Base-by-base conservation (phyloP, 2,797 vertebrate species). In the Sebastes goodei region DNA sequence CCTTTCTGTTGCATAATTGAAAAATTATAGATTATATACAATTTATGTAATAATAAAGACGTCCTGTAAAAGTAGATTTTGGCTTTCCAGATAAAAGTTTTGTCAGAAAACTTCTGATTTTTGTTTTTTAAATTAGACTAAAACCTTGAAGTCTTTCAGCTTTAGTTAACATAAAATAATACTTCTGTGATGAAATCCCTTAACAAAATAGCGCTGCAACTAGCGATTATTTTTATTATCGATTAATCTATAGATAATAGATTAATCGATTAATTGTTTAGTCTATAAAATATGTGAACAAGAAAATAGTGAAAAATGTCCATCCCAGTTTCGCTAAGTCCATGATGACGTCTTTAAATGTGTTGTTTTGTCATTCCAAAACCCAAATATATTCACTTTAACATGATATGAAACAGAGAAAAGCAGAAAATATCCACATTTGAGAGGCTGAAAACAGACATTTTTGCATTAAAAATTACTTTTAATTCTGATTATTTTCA, bases 221-320 rank as follows among this genome's bases (percentile, higher is more conserved):
- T 46, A 0, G 0, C 3, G 0, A 7, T 46, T 46, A 46, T 0
- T 52, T 52, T 20, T 2, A 52, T n/a, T 52, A 9, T 49, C 9
- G 0, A 20, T n/a, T 52, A 9, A 6, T 52, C 20, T n/a, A 20
- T 10, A n/a, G 15, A 46, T 46, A 7, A 46, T 46, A 17, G 14
- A 46, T 46, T 46, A 17, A 17, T 46, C 3, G 7, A 46, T 46
- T 46, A 17, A 42, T 42, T 15, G 14, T 42, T 42, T 15, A 15
- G 6, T 42, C 0, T 0, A 42, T 42, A 42, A 42, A 42, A 15
- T 46, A 0, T 17, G 42, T 46, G 42, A 46, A 46, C 6, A 17
- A 46, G 15, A 46, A 46, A 46, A 46, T 17, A 46, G 15, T 46
- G 42, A 46, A 17, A 46, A 46, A 46, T 7, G 7, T 46, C 15